phyloP scores from a whole-genome alignment of 1,140 invertebrate species.

The Probaryconus sp. region DNA sequence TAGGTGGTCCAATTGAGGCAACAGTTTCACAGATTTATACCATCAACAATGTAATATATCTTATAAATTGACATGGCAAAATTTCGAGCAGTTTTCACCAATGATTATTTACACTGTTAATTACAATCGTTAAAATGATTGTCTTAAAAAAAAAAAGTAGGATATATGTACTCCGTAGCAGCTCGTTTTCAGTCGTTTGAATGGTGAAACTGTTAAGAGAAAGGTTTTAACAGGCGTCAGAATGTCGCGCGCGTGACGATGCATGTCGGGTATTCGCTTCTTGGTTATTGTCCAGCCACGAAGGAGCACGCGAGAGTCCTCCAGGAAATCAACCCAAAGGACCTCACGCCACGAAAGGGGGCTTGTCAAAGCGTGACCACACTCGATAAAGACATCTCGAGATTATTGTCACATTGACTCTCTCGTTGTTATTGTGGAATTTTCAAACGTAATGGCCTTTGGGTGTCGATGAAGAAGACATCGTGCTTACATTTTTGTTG shows the following conservation, averaged over 20 bases:
- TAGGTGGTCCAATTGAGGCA: too few species aligned
- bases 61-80: too few species aligned
- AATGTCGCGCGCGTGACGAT: slow-evolving; percentile 68
- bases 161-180: too few species aligned
- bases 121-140: too few species aligned
- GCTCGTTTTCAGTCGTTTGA: slow-evolving; percentile 5
- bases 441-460: slow-evolving; percentile 34
- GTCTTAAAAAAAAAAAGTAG: too few species aligned
- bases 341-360: slow-evolving; percentile 68
- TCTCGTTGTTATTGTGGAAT: slow-evolving; percentile 49
- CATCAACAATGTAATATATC: too few species aligned
- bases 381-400: slow-evolving; percentile 34
- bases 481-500: slow-evolving; percentile 63
- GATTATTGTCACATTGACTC: slow-evolving; percentile 26
- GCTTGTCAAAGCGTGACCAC: slow-evolving; percentile 69
- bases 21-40: too few species aligned
- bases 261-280: slow-evolving; percentile 64
- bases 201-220: slow-evolving; percentile 38
- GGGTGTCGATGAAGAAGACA: slow-evolving; percentile 27
- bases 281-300: slow-evolving; percentile 66
- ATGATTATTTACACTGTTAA: too few species aligned
- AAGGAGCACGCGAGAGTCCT: slow-evolving; percentile 61
- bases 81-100: too few species aligned
- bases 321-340: slow-evolving; percentile 65
- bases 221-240: slow-evolving; percentile 62